phyloP scores from a whole-genome alignment of 2,888 invertebrate species.

The Cryptocephalus primarius region DNA sequence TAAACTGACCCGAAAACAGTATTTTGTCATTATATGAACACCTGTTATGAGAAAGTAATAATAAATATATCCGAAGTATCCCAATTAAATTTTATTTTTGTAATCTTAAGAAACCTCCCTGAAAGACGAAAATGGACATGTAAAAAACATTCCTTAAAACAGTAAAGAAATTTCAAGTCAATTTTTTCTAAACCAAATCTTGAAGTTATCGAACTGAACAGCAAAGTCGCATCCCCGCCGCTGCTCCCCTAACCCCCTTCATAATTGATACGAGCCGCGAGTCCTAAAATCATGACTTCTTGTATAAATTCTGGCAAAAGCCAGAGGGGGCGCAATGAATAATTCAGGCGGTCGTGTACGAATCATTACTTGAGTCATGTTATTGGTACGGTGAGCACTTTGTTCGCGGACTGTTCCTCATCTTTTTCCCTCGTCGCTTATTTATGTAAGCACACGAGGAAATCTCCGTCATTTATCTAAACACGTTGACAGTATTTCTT shows the following conservation, averaged over 20 bases:
- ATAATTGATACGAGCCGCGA: conserved; percentile 4
- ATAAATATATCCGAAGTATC: no score
- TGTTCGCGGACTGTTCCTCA: no score
- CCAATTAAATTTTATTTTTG: no score
- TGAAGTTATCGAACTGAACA: not conserved
- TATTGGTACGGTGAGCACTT: no score
- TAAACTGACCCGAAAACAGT: no score
- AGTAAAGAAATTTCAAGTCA: no score
- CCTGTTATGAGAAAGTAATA: no score
- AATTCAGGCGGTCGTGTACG: conserved; percentile 35
- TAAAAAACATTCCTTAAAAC: no score
- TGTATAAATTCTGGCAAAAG: conserved; percentile 18
- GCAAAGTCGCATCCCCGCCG: conserved; percentile 1
- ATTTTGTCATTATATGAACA: no score
- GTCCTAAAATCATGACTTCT: conserved; percentile 18
- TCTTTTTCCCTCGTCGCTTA: conserved; percentile 17
- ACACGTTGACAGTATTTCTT: conserved; percentile 27
- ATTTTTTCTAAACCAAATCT: no score
- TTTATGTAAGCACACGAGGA: conserved; percentile 33
- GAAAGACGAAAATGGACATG: no score
- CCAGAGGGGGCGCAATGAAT: conserved; percentile 29
- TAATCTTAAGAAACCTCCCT: no score
- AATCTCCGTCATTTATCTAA: conserved; percentile 26
- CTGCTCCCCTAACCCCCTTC: not conserved
- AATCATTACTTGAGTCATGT: conserved; percentile 37